Evolutionary conservation across 2,797 vertebrate genomes (phyloP), one percentile per base, ranked within the genome.

Genomic region (Rallus crepitans): DNA sequence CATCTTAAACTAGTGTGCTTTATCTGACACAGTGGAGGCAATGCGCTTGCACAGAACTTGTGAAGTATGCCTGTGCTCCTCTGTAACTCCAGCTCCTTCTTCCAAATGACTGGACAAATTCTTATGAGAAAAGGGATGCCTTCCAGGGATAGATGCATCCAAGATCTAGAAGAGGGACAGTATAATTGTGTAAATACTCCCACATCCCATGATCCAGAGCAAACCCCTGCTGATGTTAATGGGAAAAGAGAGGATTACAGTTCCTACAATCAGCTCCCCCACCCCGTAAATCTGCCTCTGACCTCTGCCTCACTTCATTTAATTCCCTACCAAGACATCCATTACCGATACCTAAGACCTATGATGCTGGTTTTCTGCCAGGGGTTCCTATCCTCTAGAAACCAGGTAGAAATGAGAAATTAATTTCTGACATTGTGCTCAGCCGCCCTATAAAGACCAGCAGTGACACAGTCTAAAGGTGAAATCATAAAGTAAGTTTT

Each of bases 181-280:
- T 27, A 28, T 79, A 72, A 91, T 81, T 78, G 63, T 31, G 42
- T 94, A 94, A 96, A 96, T 84, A 92, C 70, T 76, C 83, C 80
- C 77, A 95, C 80, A 95, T 89, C 68, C 45, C 82, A 80, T 70
- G 87, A 92, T 80, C 64, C 76, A 85, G 82, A 96, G 64, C 45
- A 90, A 93, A 79, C 77, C 80, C 87, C 79, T 94, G 91, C 90
- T 95, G 81, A 94, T 90, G 70, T 61, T 94, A 95, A 95, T 70
- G 77, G 93, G 27, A 92, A 80, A 91, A 90, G 94, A 93, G 82
- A 83, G 93, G 90, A 95, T 93, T 96, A 94, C 2, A 4, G 60
- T 56, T 93, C 72, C 72, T 93, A 71, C 94, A 90, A 57, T 83
- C 94, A 91, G 85, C 69, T 93, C 69, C 82, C 78, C 85, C 45